phyloP scores from a whole-genome alignment of 1,140 invertebrate genomes.

The Papilio polytes region DNA sequence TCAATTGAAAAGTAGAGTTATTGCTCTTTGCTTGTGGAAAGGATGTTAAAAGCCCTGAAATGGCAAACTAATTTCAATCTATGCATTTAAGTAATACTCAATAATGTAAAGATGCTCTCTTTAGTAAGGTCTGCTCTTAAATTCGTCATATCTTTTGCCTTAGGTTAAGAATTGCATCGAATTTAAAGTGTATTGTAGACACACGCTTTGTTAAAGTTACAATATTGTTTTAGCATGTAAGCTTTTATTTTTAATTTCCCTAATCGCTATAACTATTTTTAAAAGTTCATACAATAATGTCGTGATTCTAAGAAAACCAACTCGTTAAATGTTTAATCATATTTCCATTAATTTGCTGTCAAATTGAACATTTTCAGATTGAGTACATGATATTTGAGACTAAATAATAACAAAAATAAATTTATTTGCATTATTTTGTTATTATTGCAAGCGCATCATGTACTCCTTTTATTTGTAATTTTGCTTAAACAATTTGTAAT shows the following conservation, averaged over 20 bases:
- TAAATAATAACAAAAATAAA: too few relatives aligned
- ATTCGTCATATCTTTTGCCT: background rate
- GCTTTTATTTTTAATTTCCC: background rate
- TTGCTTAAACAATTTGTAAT: too few relatives aligned
- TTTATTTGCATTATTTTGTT: too few relatives aligned
- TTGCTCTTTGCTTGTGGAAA: too few relatives aligned
- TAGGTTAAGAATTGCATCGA: constrained; percentile 5
- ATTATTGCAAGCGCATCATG: too few relatives aligned
- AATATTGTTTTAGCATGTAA: background rate
- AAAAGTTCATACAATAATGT: background rate
- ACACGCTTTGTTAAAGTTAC: background rate
- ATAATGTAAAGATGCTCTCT: constrained; percentile 35
- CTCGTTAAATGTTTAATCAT: too few relatives aligned
- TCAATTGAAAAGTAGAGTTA: background rate
- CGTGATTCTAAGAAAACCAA: background rate
- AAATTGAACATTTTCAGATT: too few relatives aligned
- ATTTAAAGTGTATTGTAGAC: constrained; percentile 9
- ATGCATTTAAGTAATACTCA: constrained; percentile 36
- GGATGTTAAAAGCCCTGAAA: background rate
- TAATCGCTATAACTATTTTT: background rate
- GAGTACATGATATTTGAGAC: too few relatives aligned
- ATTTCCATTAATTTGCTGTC: too few relatives aligned
- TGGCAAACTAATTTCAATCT: background rate
- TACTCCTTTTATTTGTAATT: too few relatives aligned
- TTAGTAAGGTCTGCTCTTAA: background rate